Base-by-base conservation (phyloP, 2,113 vertebrate genomes). In the Amblyopsis rosae region DNA sequence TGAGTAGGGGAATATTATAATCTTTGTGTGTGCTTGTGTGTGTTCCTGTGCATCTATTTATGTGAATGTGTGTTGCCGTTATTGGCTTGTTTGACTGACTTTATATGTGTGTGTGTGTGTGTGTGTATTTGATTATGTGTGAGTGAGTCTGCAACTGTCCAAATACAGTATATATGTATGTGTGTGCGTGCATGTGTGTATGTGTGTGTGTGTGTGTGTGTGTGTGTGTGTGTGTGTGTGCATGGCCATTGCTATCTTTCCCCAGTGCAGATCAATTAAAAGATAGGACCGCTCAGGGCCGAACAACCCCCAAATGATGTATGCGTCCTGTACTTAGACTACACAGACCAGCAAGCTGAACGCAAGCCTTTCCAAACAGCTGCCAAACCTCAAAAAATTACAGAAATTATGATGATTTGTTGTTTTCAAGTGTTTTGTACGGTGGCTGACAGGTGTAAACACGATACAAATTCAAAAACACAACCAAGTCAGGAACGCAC, bases 241-340 rank as follows among this genome's bases (percentile, higher is more conserved):
- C 35, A 55, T 72, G 59, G 63, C 57, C 65, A 67, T 32, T 6
- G 19, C 35, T 56, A 75, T 83, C 61, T 73, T 54, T 16, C 26
- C 67, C 48, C 16, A 16, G 16, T 65, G 73, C 49, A 82, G 82
- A 86, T 84, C 85, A 80, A 82, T 87, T 78, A 83, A 84, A 84
- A 82, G 82, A 89, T 86, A 86, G 65, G 16, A 48, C 70, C 66
- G 62, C 69, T 65, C 33, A 58, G 51, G 76, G 73, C 64, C 67
- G 11, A 63, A 54, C 78, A 65, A 47, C 16, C 61, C 65, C 48
- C 64, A 57, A 62, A 35, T 0, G 1, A 78, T 55, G 9, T 68
- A 51, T 71, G 59, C 70, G 48, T 15, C 53, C 64, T 19, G 15
- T 17, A n/a, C 51, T 53, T 62, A 62, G 26, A 26, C 26, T 26